Percentiles rank a stretch among this genome's conserved stretches.
These are phyloP conservation scores for Lanistes nyassanus DNA, from an alignment of 1,140 invertebrate genomes.

Conservation along the genomic window DNA sequence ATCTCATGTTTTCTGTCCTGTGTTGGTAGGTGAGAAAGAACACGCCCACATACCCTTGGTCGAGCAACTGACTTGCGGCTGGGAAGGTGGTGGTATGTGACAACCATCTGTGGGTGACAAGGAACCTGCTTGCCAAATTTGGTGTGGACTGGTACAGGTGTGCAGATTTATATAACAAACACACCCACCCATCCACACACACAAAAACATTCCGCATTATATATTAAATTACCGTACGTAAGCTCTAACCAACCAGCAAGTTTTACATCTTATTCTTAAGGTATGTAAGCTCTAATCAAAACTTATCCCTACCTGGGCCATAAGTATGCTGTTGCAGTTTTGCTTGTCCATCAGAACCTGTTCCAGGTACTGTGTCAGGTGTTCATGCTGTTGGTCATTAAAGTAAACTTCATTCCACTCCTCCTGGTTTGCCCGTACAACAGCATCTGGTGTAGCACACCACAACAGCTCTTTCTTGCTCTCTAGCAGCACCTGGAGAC, in stretches of 20 bases:
- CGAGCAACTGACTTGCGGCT: too few species aligned
- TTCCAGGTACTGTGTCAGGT: constrained; percentile 21
- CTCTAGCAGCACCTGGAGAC: constrained; percentile 31
- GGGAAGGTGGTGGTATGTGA: too few species aligned
- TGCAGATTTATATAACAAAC: too few species aligned
- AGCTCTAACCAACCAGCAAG: background rate
- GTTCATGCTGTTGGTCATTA: constrained; percentile 50
- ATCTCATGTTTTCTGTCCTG: too few species aligned
- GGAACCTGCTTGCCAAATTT: too few species aligned
- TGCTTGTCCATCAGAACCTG: background rate
- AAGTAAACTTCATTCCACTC: constrained; percentile 41
- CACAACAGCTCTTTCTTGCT: constrained; percentile 40
- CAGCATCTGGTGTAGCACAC: constrained; percentile 50
- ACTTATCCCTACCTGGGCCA: constrained; percentile 18
- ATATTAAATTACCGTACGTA: background rate
- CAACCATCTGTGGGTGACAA: background rate
- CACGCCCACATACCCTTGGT: background rate
- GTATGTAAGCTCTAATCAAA: too few species aligned
- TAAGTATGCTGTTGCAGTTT: background rate
- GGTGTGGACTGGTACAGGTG: too few species aligned
- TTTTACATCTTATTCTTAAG: background rate
- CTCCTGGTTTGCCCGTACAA: constrained; percentile 37
- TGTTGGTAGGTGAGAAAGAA: too few species aligned
- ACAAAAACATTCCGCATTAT: background rate
- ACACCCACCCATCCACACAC: too few species aligned